Base-by-base conservation (phyloP, 2,888 invertebrate genomes). In the Horisme vitalbata region DNA sequence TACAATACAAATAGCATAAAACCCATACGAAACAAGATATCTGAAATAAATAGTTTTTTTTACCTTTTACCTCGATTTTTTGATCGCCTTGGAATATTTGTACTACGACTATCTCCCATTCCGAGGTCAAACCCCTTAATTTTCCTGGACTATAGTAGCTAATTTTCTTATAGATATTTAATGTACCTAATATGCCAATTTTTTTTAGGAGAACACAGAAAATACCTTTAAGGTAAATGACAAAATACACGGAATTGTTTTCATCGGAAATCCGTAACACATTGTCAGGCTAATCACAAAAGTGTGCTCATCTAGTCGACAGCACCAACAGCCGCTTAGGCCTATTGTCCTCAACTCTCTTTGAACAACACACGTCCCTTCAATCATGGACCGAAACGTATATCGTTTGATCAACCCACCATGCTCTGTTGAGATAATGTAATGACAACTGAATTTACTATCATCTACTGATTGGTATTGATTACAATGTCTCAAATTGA, bases 301-400 rank as follows among this genome's bases (percentile, higher is more conserved):
- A 78, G 77, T 75, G 71, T 74, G 43, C 41, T 45, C 52, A 70
- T 65, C 59, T 68, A 59, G 59, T 59, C 61, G 68, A 62, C 62
- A 68, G 65, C 66, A 68, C 74, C 79, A 79, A 79, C 78, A 78
- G 63, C 66, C 64, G 72, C 72, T 74, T 73, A 66, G 70, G 70
- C 59, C 75, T 64, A 79, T 82, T 81, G 80, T 83, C 72, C 75
- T 72, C 69, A 72, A 68, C 72, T 77, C 67, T 80, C 75, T 81
- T 81, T 81, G 68, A 60, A 60, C 65, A 63, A 63, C 65, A 63
- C 65, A 59, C 72, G 65, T 71, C 77, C 77, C 79, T 81, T 81
- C 79, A 83, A 81, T 81, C 75, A 76, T 66, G 65, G 62, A 65
- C 61, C 65, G 46, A 49, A 48, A 35, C 53, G 59, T 58, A 62